Conservation (phyloP, 2,113 vertebrate species). For the Pachypanchax playfairii region DNA sequence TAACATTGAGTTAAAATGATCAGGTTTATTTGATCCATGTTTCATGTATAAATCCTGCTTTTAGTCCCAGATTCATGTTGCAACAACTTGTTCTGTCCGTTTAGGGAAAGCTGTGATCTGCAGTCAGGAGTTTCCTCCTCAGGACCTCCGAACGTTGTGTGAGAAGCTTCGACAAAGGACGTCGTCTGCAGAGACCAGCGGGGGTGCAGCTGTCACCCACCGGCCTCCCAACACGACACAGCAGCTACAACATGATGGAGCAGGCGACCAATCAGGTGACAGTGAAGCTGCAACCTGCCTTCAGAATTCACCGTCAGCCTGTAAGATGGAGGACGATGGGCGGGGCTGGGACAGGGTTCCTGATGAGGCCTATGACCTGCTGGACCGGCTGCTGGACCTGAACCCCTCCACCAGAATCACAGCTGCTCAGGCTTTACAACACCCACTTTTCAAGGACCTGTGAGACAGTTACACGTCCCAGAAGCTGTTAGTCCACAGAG, state of each 20-base stretch:
- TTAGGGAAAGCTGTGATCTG: slow-evolving; percentile 92
- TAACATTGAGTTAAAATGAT: too few species aligned
- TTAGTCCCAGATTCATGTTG: too few species aligned
- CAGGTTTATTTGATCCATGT: too few species aligned
- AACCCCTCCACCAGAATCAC: slow-evolving; percentile 93
- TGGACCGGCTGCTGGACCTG: slow-evolving; percentile 92
- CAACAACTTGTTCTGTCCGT: background rate
- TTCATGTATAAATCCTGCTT: too few species aligned
- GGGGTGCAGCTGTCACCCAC: slow-evolving; percentile 19
- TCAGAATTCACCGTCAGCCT: background rate
- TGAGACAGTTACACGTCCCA: background rate
- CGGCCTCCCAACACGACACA: background rate
- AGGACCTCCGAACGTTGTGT: slow-evolving; percentile 89
- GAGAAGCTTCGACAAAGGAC: slow-evolving; percentile 85
- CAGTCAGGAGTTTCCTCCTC: slow-evolving; percentile 89
- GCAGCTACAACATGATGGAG: slow-evolving; percentile 3
- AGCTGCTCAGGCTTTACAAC: slow-evolving; percentile 85
- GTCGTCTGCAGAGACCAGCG: slow-evolving; percentile 5
- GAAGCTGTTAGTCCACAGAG: background rate
- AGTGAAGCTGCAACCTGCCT: background rate
- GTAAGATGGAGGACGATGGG: slow-evolving; percentile 40
- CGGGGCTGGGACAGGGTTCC: slow-evolving; percentile 89
- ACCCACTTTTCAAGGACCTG: slow-evolving; percentile 87
- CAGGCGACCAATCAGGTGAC: background rate
- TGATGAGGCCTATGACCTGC: slow-evolving; percentile 89